phyloP scores from a whole-genome alignment of 2,888 invertebrate species.

The Mythimna albipuncta region DNA sequence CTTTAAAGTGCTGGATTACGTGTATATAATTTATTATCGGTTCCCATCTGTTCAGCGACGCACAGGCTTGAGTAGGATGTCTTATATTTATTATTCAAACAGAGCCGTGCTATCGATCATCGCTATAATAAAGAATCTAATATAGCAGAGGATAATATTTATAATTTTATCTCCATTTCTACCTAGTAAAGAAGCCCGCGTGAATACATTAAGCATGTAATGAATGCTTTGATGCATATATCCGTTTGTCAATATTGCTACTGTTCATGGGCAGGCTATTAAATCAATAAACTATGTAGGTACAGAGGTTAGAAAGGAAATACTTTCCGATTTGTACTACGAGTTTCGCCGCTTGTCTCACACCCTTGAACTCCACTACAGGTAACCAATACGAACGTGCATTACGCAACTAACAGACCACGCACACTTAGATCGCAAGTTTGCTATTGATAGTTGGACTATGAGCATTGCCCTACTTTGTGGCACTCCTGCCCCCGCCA shows the following conservation, averaged over 20 bases:
- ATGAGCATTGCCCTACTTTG: too few species aligned
- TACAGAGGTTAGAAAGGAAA: too few species aligned
- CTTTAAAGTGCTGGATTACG: constrained; percentile 52
- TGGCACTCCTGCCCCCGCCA: too few species aligned
- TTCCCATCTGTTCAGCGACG: constrained; percentile 10
- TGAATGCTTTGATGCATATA: neutral
- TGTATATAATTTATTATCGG: constrained; percentile 59
- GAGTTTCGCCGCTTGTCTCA: too few species aligned
- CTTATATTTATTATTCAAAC: constrained; percentile 11
- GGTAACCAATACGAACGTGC: too few species aligned
- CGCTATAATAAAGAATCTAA: constrained; percentile 3
- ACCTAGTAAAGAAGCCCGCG: neutral
- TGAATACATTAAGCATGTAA: neutral
- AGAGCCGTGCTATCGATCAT: constrained; percentile 19
- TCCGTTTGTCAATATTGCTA: neutral
- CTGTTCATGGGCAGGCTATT: neutral
- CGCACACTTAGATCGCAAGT: too few species aligned
- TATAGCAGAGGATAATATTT: constrained; percentile 2
- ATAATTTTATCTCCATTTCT: constrained; percentile 2
- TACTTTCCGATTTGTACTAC: too few species aligned
- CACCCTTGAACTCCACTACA: too few species aligned
- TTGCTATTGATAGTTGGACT: too few species aligned
- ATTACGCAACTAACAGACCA: too few species aligned
- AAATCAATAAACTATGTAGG: neutral
- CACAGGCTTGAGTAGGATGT: constrained; percentile 7